These are phyloP conservation scores for Thamnaconus septentrionalis DNA, from an alignment of 2,113 vertebrate species.

Conservation along the genomic window DNA sequence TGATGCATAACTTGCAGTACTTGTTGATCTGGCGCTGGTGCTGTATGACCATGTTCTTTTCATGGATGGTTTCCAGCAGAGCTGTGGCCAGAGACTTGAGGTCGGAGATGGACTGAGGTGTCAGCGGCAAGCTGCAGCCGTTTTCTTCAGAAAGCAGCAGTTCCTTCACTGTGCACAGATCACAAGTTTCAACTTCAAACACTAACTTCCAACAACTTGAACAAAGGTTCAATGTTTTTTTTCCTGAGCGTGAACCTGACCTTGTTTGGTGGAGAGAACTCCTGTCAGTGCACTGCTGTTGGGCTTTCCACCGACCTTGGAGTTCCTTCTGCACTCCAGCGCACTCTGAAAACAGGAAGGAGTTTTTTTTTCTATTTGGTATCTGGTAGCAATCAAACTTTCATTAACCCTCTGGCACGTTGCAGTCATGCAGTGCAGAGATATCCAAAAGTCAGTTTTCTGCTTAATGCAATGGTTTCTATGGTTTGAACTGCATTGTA, in stretches of 20 bases:
- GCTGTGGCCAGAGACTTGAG: slow-evolving; percentile 70
- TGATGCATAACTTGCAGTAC: slow-evolving; percentile 16
- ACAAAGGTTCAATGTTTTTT: too few species aligned
- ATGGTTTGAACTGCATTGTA: too few species aligned
- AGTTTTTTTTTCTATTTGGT: background rate
- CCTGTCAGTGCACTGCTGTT: slow-evolving; percentile 88
- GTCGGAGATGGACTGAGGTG: slow-evolving; percentile 67
- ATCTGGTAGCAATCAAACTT: background rate
- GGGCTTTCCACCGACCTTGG: slow-evolving; percentile 79
- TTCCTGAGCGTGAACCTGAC: slow-evolving; percentile 63
- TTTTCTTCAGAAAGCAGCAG: slow-evolving; percentile 89
- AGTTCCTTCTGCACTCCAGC: slow-evolving; percentile 89
- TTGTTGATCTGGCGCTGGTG: slow-evolving; percentile 73
- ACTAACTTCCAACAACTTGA: too few species aligned
- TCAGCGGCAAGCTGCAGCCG: slow-evolving; percentile 73
- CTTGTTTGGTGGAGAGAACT: slow-evolving; percentile 95
- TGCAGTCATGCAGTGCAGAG: too few species aligned
- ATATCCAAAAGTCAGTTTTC: too few species aligned
- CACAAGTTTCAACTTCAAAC: background rate
- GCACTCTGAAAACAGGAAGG: slow-evolving; percentile 78
- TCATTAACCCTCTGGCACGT: too few species aligned
- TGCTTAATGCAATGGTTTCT: too few species aligned
- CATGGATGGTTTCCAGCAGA: slow-evolving; percentile 92
- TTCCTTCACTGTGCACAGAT: slow-evolving; percentile 84
- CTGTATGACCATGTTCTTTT: slow-evolving; percentile 86